Evolutionary conservation across 2,888 invertebrate species (phyloP), one percentile per base, ranked within the genome.

Genomic region (Eubasilissa splendida): DNA sequence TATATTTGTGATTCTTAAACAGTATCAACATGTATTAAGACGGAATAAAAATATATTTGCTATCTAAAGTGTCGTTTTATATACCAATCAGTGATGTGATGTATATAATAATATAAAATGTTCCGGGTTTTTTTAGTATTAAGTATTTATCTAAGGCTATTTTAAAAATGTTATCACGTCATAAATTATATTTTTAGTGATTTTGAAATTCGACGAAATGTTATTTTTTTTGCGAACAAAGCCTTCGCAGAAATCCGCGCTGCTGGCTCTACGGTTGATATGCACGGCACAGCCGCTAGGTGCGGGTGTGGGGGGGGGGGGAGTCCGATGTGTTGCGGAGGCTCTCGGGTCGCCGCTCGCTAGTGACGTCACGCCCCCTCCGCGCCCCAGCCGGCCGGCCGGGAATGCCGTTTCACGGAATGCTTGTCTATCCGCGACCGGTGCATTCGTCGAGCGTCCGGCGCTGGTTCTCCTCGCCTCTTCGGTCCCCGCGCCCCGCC

Each of bases 381-480:
- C 52, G 52, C 70, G 22, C 50, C 33, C 73, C 22, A 11, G 22
- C 11, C 65, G 65, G 65, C 65, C 65, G 58, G 52, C 31, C 50
- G 80, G 77, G 80, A 80, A 80, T 80, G 80, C 77, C 80, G 77
- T 74, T 76, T 60, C 63, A 59, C 70, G 81, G 81, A 81, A 81
- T 78, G 81, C 77, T 74, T 71, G 73, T 73, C 77, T 76, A 76
- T 77, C 77, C 80, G 80, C 74, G 75, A 60, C 80, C 58, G 54
- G 76, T 66, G 52, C 59, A 52, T 77, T 33, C 58, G 42, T 77
- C 52, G 14, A 50, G 42, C 56, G 68, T 68, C 68, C 50, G 58
- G 58, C 59, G 42, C 42, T 42, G 52, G 56, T 31, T 77, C 56
- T 53, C 74, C 68, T 53, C 7, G 14, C 68, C 68, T 42, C 42